Conservation (phyloP, 2,888 invertebrate species). For the Platycheirus rosarum region DNA sequence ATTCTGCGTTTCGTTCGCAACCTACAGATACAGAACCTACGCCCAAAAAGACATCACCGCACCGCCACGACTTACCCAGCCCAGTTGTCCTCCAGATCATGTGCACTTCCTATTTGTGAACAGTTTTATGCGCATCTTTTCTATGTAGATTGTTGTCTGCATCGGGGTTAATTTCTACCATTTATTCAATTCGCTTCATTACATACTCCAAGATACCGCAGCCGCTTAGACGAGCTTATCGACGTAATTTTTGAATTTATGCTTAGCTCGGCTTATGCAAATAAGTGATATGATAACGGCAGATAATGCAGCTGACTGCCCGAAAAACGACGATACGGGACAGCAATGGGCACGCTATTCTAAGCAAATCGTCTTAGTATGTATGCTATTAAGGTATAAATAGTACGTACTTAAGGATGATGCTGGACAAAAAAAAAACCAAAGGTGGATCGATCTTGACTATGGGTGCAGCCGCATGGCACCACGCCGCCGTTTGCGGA, state of each 20-base stretch:
- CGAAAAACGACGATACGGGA: constrained; percentile 15
- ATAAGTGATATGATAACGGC: constrained; percentile 72
- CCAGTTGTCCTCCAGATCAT: constrained; percentile 10
- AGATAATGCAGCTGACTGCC: constrained; percentile 62
- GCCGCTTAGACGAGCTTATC: constrained; percentile 48
- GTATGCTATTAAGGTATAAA: constrained; percentile 59
- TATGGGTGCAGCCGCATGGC: constrained; percentile 61
- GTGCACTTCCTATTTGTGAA: constrained; percentile 45
- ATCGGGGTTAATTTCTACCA: constrained; percentile 61
- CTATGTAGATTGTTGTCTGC: constrained; percentile 41
- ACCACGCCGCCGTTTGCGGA: constrained; percentile 12
- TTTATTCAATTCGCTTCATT: constrained; percentile 65
- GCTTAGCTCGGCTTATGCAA: constrained; percentile 66
- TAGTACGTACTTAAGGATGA: constrained; percentile 44
- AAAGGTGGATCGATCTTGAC: constrained; percentile 41
- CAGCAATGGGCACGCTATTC: constrained; percentile 20
- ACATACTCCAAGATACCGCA: not conserved
- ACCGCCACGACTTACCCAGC: not conserved
- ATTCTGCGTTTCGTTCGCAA: constrained; percentile 15
- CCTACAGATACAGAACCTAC: constrained; percentile 7
- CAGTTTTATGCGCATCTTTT: constrained; percentile 48
- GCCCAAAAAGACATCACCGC: constrained; percentile 7
- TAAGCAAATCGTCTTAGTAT: constrained; percentile 38
- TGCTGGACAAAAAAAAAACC: not conserved
- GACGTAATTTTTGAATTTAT: constrained; percentile 66